Evolutionary conservation across 2,888 invertebrate species (phyloP), one percentile per base, ranked within the genome.

Genomic region (Chrysodeixis includens): DNA sequence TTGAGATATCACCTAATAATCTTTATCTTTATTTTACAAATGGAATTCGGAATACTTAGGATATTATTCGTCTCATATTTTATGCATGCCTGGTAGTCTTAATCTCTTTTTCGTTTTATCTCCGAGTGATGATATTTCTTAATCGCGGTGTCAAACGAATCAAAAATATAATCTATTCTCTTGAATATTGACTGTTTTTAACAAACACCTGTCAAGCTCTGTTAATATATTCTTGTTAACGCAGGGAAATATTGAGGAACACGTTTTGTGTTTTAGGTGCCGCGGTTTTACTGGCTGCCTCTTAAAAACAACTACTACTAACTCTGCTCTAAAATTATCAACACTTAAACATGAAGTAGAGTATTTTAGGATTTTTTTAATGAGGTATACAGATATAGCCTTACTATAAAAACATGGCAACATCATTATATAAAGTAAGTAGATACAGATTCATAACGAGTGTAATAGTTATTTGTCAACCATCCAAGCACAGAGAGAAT

Each of bases 1-100:
- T 84, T 86, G 83, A 85, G 78, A 84, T 87, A 87, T 83, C 78
- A 70, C 68, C 62, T 78, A 78, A 85, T 86, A 81, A 83, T 78
- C 74, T 81, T 83, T 80, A 85, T 82, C 78, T 80, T 82, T 80
- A 82, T 83, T 77, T 78, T 79, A 69, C 73, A 66, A 79, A 78
- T 75, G 80, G 76, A 79, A 82, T 83, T 79, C 20, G 57, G 71
- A 71, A 77, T 73, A 71, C 70, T 60, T 55, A 61, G 56, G 58
- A 73, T 74, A 66, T 69, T 78, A 79, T 68, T 76, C 62, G 69
- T 53, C 61, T 55, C 32, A 46, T 82, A 82, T 82, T 79, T 84
- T 69, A 78, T 71, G 68, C 62, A 62, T 56, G 71, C 61, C 66
- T 67, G 58, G 63, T 74, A 70, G 51, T 66, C 44, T 58, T n/a